Evolutionary conservation across 2,113 vertebrate species (phyloP).

Genomic region (Synodontis membranacea): DNA sequence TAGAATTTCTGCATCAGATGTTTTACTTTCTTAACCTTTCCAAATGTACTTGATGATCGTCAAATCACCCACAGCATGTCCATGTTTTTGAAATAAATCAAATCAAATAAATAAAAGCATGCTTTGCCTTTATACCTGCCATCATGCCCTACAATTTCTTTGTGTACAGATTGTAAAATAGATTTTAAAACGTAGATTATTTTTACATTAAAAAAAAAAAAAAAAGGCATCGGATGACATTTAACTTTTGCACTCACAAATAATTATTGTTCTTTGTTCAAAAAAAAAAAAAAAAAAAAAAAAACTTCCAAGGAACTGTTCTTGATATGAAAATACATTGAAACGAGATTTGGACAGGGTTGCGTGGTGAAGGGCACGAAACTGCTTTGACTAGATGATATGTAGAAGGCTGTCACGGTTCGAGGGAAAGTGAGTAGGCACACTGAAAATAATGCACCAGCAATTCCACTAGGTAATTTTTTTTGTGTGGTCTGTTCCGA

Average conservation of each 20-base stretch:
- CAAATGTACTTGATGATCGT: background rate
- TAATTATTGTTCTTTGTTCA: background rate
- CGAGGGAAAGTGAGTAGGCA: slow-evolving; percentile 25
- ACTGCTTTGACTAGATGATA: background rate
- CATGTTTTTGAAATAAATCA: too few relatives aligned
- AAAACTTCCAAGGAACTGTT: background rate
- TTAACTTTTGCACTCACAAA: background rate
- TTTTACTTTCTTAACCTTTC: background rate
- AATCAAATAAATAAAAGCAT: too few relatives aligned
- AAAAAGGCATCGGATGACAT: background rate
- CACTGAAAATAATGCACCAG: slow-evolving; percentile 17
- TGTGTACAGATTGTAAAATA: background rate
- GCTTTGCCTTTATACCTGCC: background rate
- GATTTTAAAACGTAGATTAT: background rate
- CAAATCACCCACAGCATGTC: background rate
- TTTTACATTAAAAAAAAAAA: background rate
- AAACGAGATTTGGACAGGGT: background rate
- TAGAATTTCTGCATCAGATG: background rate
- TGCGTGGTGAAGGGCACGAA: background rate
- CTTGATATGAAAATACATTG: background rate
- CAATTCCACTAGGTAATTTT: slow-evolving; percentile 25
- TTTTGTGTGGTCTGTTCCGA: slow-evolving; percentile 8
- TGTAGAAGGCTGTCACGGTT: background rate
- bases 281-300: too few relatives aligned
- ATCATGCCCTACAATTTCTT: background rate